These are phyloP conservation scores for Opisthocomus hoazin DNA, from an alignment of 2,113 vertebrate species.

Conservation along the genomic window DNA sequence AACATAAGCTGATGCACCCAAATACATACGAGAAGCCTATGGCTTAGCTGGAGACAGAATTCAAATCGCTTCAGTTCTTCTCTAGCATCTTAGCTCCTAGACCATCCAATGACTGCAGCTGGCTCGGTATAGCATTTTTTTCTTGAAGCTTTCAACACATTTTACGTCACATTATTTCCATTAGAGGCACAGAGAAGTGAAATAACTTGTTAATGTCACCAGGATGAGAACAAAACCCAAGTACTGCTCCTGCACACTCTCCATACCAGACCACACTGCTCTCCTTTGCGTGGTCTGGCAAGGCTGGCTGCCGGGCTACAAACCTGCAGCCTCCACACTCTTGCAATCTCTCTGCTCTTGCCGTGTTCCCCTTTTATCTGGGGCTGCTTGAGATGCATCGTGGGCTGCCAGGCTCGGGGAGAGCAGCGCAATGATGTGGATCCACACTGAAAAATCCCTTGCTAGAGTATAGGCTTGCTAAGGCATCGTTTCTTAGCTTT, in stretches of 20 bases:
- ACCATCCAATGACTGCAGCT: background rate
- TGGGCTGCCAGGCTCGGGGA: background rate
- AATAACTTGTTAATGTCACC: background rate
- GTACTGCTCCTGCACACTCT: background rate
- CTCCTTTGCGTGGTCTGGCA: background rate
- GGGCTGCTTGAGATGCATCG: background rate
- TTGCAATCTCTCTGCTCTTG: background rate
- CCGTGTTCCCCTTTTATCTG: fast-evolving
- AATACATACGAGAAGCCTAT: background rate
- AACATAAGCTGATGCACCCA: background rate
- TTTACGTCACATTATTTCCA: background rate
- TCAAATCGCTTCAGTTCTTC: background rate
- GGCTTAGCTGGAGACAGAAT: background rate
- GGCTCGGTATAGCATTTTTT: background rate
- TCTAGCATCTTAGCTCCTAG: background rate
- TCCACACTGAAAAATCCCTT: too few species aligned
- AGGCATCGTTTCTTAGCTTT: background rate
- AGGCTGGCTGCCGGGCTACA: background rate
- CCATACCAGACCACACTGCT: background rate
- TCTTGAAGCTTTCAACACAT: background rate
- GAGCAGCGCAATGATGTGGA: fast-evolving
- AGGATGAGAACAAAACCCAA: background rate
- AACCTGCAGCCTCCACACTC: background rate
- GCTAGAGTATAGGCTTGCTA: background rate
- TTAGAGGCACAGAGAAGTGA: background rate